phyloP scores from a whole-genome alignment of 1,140 invertebrate species.

The Drosophila pallidifrons region DNA sequence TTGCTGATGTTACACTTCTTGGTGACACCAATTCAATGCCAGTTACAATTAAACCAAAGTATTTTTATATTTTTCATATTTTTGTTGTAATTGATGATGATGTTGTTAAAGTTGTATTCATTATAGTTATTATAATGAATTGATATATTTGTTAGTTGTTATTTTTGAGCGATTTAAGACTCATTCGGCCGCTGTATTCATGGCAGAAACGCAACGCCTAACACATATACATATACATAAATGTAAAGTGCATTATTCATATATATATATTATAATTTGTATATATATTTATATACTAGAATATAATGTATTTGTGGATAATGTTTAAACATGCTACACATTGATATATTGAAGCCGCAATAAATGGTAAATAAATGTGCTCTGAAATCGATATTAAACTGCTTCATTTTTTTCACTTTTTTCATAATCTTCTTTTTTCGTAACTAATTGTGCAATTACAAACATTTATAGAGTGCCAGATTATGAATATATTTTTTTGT shows the following conservation, averaged over 20 bases:
- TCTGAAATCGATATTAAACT: conserved; percentile 66
- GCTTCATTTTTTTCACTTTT: conserved; percentile 13
- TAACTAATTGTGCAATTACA: conserved; percentile 72
- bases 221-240: conserved; percentile 83
- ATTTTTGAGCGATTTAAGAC: conserved; percentile 37
- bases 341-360: conserved; percentile 76
- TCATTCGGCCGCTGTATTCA: conserved; percentile 68
- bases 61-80: conserved; percentile 22
- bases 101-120: conserved; percentile 49
- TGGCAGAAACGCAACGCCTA: conserved; percentile 80
- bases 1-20: conserved; percentile 45
- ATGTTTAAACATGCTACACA: conserved; percentile 73
- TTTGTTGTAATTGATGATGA: conserved; percentile 77
- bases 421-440: conserved; percentile 23
- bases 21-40: conserved; percentile 38
- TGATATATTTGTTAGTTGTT: conserved; percentile 1
- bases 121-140: conserved; percentile 33
- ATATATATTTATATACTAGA: conserved; percentile 37
- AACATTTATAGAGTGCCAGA: conserved; percentile 62
- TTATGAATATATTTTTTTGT: conserved; percentile 37
- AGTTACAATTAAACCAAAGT: conserved; percentile 34
- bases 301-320: conserved; percentile 37
- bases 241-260: conserved; percentile 68
- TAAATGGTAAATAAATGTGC: conserved; percentile 77
- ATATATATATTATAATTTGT: conserved; percentile 17